Percentiles rank a stretch among this genome's conserved stretches.
Evolutionary conservation across 1,140 invertebrate genomes (phyloP).

Genomic region (Bombus sibiricus): DNA sequence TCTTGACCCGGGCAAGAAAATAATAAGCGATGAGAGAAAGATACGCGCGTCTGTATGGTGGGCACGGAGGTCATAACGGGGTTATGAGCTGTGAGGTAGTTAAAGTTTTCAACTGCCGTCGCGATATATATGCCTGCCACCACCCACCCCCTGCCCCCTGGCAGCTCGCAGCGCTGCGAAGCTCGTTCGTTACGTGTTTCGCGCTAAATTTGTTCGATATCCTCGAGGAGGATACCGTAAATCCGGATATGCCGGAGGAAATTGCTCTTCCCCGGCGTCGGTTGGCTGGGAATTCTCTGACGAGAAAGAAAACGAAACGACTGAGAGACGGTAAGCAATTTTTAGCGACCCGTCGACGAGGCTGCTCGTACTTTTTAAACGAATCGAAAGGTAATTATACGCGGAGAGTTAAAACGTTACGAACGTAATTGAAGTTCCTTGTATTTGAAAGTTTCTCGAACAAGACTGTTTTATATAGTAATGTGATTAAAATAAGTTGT

Average conservation of each 20-base stretch:
- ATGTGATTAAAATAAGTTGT: not conserved
- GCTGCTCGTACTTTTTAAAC: constrained; percentile 38
- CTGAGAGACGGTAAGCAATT: constrained; percentile 25
- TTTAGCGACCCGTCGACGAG: constrained; percentile 13
- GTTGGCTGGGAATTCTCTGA: constrained; percentile 43
- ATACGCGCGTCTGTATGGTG: constrained; percentile 12
- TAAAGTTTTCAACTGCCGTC: constrained; percentile 75
- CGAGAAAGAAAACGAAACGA: constrained; percentile 41
- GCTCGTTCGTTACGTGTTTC: constrained; percentile 76
- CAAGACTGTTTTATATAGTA: too few species aligned
- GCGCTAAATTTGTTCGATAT: constrained; percentile 76
- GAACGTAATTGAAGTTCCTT: not conserved
- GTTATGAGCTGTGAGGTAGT: constrained; percentile 79
- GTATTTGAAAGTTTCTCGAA: too few species aligned
- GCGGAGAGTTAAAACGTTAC: not conserved
- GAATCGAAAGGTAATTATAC: constrained; percentile 48
- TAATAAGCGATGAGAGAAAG: constrained; percentile 73
- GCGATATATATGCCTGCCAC: constrained; percentile 43
- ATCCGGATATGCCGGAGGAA: constrained; percentile 69
- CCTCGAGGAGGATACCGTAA: constrained; percentile 63
- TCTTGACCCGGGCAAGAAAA: constrained; percentile 73
- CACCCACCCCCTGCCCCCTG: not conserved
- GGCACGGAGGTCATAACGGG: constrained; percentile 73
- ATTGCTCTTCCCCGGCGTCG: constrained; percentile 63
- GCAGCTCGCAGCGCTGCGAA: constrained; percentile 26